Evolutionary conservation across 2,113 vertebrate genomes (phyloP), one percentile per base, ranked within the genome.

Genomic region (Chascanopsetta lugubris): DNA sequence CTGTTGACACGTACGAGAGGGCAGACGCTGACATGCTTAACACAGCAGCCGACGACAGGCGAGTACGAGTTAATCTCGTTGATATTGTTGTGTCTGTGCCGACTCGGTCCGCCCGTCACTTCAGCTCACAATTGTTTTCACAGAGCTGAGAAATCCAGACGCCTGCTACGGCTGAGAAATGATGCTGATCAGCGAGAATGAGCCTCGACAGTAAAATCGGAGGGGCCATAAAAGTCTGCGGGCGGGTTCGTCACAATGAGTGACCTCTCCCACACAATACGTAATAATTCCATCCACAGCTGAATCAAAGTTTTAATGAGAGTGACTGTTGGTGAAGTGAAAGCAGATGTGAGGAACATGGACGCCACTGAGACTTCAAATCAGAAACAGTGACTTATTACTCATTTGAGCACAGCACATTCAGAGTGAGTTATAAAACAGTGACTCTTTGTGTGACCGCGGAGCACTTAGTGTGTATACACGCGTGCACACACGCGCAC

Each of bases 41-140:
- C 59, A 61, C 69, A 56, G 61, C 62, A 24, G 46, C 29, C 77
- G 82, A 77, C 77, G 79, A 81, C 72, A 80, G 54, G n/a, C 34
- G 13, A 5, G 34, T 21, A 5, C 17, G 2, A 38, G 57, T 70
- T 72, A 30, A 60, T 54, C 61, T 20, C 4, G 12, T 15, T 5
- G 6, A 38, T 15, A 40, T 17, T 76, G 61, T 64, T 71, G 51
- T 54, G 54, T 63, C 30, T 27, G 42, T 24, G 5, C 30, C 8
- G 36, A 55, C 20, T 10, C 15, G 32, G 15, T 40, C 8, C 40
- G 54, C 13, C 53, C 15, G 30, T 20, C 18, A 18, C 32, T 32
- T 21, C 17, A 1, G 18, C 50, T 32, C 5, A 36, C 51, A 22
- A 12, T 17, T 53, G 29, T 3, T 54, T 55, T 24, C 34, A 5